Evolutionary conservation across 2,113 vertebrate species (phyloP).

Genomic region (Brachyhypopomus gauderio): DNA sequence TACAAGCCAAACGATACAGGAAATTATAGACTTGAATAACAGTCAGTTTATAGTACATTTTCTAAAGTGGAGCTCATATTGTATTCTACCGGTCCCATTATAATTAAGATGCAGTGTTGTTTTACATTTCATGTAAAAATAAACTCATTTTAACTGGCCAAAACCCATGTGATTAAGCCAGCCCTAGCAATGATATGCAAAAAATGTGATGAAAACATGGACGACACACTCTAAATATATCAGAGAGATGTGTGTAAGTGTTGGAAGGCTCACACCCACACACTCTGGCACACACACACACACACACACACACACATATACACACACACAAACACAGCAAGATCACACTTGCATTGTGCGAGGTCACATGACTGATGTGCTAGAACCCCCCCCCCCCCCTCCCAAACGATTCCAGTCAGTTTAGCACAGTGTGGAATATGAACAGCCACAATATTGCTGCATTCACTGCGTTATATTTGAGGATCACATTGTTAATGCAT

Average conservation of each 20-base stretch:
- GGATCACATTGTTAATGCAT: neutral
- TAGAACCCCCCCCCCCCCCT: neutral
- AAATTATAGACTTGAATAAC: neutral
- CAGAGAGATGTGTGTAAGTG: constrained; percentile 24
- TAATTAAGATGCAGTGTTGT: too few species aligned
- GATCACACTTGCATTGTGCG: constrained; percentile 5
- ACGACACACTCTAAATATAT: constrained; percentile 50
- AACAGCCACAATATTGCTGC: neutral
- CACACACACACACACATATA: neutral
- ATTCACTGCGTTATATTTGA: neutral
- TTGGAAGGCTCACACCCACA: neutral
- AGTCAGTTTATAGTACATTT: too few species aligned
- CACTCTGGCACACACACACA: neutral
- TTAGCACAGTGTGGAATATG: too few species aligned
- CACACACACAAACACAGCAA: constrained; percentile 15
- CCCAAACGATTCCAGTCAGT: too few species aligned
- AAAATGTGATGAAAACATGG: constrained; percentile 11
- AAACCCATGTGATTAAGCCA: neutral
- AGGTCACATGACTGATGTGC: constrained; percentile 11
- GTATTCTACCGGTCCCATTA: too few species aligned
- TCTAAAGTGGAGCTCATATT: too few species aligned
- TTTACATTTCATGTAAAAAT: neutral
- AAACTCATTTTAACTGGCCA: neutral
- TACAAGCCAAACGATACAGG: neutral
- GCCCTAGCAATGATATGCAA: neutral